Evolutionary conservation across 1,140 invertebrate species (phyloP).

Genomic region (Drosophila chauvacae): DNA sequence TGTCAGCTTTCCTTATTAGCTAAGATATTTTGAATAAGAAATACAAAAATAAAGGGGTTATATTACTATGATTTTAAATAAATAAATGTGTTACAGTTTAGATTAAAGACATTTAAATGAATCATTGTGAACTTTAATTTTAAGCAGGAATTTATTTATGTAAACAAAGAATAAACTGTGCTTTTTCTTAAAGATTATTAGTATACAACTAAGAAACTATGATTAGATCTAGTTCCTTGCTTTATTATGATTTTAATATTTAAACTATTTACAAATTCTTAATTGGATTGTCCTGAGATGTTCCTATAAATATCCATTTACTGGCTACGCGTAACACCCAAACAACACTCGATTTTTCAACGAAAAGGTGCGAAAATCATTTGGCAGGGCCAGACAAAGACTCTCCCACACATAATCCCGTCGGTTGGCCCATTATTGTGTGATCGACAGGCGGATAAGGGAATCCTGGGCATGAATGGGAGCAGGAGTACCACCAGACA

Average conservation of each 20-base stretch:
- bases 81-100: too few relatives aligned
- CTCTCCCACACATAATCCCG: conserved; percentile 31
- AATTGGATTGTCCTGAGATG: conserved; percentile 38
- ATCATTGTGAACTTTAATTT: not conserved
- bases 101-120: not conserved
- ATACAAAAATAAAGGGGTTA: not conserved
- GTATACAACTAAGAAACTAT: too few relatives aligned
- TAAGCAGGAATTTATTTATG: not conserved
- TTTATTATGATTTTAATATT: not conserved
- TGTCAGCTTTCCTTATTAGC: not conserved
- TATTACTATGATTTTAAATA: not conserved
- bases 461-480: conserved; percentile 63
- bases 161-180: too few relatives aligned
- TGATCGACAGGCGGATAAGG: conserved; percentile 76
- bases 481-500: conserved; percentile 5
- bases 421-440: conserved; percentile 75
- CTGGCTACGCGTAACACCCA: conserved; percentile 7
- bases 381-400: conserved; percentile 50
- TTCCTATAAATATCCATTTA: conserved; percentile 21
- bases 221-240: too few relatives aligned
- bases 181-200: too few relatives aligned
- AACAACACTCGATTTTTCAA: conserved; percentile 12
- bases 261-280: conserved; percentile 30
- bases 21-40: not conserved
- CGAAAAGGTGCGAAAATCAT: conserved; percentile 76